Conservation (phyloP, 2,797 vertebrate species). For the Scolopax bukidnonensis region DNA sequence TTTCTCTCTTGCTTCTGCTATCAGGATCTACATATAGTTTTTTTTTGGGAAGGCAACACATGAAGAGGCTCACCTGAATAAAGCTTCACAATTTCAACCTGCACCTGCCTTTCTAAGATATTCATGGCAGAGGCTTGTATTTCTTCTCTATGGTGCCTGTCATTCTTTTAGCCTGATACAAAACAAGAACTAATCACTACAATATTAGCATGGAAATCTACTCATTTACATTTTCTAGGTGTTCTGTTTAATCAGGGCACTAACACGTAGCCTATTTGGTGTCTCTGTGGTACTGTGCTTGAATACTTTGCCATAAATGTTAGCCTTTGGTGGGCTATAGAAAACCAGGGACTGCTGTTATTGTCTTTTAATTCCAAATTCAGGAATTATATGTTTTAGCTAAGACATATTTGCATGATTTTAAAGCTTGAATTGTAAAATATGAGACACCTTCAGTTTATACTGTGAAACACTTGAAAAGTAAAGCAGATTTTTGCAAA, state of each 20-base stretch:
- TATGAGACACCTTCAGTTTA: background rate
- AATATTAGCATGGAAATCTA: background rate
- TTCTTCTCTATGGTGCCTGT: background rate
- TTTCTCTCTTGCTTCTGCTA: background rate
- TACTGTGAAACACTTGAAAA: constrained; percentile 22
- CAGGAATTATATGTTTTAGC: constrained; percentile 10
- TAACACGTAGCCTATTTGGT: background rate
- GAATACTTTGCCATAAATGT: background rate
- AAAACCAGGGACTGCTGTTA: background rate
- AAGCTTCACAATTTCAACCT: background rate
- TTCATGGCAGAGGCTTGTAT: background rate
- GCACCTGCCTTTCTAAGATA: background rate
- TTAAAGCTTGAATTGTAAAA: constrained; percentile 19
- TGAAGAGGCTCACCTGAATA: background rate
- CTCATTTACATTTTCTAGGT: constrained; percentile 5
- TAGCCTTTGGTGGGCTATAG: background rate
- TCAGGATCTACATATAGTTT: background rate
- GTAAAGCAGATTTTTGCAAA: constrained; percentile 5
- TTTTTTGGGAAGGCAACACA: background rate
- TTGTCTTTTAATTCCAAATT: background rate
- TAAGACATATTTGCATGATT: constrained; percentile 35
- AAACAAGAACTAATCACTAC: background rate
- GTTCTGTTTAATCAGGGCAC: background rate
- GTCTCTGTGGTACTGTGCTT: background rate
- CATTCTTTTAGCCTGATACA: background rate